These are phyloP conservation scores for Lamproptera curius DNA, from an alignment of 2,888 invertebrate genomes.

Conservation along the genomic window DNA sequence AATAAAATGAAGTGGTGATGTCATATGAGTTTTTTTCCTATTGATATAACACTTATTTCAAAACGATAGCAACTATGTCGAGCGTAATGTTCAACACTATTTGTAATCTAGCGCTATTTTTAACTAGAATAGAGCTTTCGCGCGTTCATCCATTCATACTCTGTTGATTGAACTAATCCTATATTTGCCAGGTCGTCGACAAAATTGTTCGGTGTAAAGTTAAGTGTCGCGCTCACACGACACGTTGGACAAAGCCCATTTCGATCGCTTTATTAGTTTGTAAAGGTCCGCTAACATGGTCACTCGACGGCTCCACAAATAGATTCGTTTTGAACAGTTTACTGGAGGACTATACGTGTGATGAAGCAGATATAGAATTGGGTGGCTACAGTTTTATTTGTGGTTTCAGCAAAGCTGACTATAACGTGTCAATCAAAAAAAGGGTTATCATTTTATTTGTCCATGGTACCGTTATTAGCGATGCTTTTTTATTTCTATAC, in stretches of 20 bases:
- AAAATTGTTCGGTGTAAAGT: constrained; percentile 12
- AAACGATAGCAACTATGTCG: neutral
- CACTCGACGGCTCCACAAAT: neutral
- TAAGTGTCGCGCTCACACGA: constrained; percentile 9
- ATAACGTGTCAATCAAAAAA: too few relatives aligned
- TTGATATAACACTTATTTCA: constrained; percentile 8
- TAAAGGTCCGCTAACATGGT: constrained; percentile 6
- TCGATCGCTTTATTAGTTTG: constrained; percentile 11
- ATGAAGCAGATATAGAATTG: too few relatives aligned
- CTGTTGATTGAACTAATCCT: constrained; percentile 14
- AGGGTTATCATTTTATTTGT: too few relatives aligned
- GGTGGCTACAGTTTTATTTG: too few relatives aligned
- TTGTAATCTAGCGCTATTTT: too few relatives aligned
- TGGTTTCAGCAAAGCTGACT: too few relatives aligned
- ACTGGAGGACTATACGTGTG: too few relatives aligned
- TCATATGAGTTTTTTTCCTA: constrained; percentile 15
- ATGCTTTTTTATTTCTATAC: too few relatives aligned
- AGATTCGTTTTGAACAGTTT: too few relatives aligned
- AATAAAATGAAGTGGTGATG: constrained; percentile 11
- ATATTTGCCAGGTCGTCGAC: neutral
- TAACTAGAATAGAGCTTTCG: too few relatives aligned
- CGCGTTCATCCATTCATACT: neutral
- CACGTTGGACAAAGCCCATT: constrained; percentile 17
- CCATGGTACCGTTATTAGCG: too few relatives aligned
- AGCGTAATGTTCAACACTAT: neutral